Percentiles rank a stretch among this genome's conserved stretches.
Evolutionary conservation across 2,113 vertebrate genomes (phyloP).

Genomic region (Ploceus nigricollis): DNA sequence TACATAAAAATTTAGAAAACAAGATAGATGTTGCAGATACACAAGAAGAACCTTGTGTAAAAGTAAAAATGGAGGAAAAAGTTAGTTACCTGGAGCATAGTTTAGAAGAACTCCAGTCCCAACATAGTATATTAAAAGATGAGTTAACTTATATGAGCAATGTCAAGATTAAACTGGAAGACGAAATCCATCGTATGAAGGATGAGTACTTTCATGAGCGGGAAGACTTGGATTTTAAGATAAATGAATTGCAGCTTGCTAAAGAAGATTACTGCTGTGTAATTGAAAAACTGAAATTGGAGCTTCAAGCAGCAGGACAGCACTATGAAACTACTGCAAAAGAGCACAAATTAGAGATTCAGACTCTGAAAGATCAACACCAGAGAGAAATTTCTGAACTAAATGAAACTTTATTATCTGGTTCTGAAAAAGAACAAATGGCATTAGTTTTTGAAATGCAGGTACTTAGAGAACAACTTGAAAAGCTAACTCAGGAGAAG

Average conservation of each 20-base stretch:
- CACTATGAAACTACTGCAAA: not conserved
- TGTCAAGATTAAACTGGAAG: constrained; percentile 87
- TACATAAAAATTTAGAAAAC: constrained; percentile 37
- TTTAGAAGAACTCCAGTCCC: constrained; percentile 84
- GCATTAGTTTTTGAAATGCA: constrained; percentile 70
- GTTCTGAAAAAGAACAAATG: constrained; percentile 73
- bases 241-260: constrained; percentile 89
- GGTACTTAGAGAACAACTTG: constrained; percentile 76
- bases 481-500: constrained; percentile 79
- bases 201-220: constrained; percentile 89
- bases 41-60: not conserved
- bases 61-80: constrained; percentile 65
- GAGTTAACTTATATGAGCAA: constrained; percentile 90
- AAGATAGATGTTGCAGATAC: not conserved
- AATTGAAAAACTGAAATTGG: constrained; percentile 73
- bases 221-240: constrained; percentile 96
- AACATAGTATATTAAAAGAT: constrained; percentile 88
- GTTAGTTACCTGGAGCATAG: constrained; percentile 69
- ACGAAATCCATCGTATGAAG: constrained; percentile 80
- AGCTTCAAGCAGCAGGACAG: constrained; percentile 59
- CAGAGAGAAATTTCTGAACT: constrained; percentile 69
- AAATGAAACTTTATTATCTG: constrained; percentile 62
- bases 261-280: constrained; percentile 78
- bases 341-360: constrained; percentile 65
- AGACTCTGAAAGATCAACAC: constrained; percentile 67